These are phyloP conservation scores for Chascanopsetta lugubris DNA, from an alignment of 2,113 vertebrate genomes.

Conservation along the genomic window DNA sequence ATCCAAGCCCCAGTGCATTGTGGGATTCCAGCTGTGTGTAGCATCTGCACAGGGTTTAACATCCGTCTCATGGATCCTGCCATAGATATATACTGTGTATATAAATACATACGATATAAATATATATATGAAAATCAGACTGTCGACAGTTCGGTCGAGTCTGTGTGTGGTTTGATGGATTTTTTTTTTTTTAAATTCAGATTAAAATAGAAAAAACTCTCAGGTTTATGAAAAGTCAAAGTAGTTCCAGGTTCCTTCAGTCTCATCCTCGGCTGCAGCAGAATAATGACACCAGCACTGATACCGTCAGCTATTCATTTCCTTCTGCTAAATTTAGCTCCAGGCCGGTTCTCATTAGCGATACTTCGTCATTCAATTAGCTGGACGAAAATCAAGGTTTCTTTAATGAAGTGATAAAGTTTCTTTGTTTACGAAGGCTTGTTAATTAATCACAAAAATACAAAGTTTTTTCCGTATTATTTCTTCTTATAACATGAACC, in stretches of 20 bases:
- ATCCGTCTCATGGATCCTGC: neutral
- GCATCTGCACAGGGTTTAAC: slow-evolving; percentile 34
- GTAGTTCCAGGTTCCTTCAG: neutral
- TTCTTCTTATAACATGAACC: too few species aligned
- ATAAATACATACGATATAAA: too few species aligned
- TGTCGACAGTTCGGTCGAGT: slow-evolving; percentile 39
- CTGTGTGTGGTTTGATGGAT: slow-evolving; percentile 31
- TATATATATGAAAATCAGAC: too few species aligned
- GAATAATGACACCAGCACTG: slow-evolving; percentile 21
- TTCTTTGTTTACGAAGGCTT: neutral
- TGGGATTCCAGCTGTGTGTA: slow-evolving; percentile 49
- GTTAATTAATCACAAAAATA: neutral
- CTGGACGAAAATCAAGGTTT: slow-evolving; percentile 16
- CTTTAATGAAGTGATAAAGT: neutral
- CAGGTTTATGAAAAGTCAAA: too few species aligned
- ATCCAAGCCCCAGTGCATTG: neutral
- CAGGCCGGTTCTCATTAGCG: slow-evolving; percentile 44
- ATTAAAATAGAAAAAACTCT: too few species aligned
- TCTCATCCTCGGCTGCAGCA: slow-evolving; percentile 8
- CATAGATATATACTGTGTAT: too few species aligned
- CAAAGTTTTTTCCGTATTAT: too few species aligned
- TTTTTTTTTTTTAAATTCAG: too few species aligned
- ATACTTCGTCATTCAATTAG: slow-evolving; percentile 39
- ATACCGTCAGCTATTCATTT: slow-evolving; percentile 43
- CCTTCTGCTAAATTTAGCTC: neutral